A percentile compares a stretch with the other conserved stretches of the same genome.
phyloP scores from a whole-genome alignment of 2,797 vertebrate species.

The Brachyalestes nurse region DNA sequence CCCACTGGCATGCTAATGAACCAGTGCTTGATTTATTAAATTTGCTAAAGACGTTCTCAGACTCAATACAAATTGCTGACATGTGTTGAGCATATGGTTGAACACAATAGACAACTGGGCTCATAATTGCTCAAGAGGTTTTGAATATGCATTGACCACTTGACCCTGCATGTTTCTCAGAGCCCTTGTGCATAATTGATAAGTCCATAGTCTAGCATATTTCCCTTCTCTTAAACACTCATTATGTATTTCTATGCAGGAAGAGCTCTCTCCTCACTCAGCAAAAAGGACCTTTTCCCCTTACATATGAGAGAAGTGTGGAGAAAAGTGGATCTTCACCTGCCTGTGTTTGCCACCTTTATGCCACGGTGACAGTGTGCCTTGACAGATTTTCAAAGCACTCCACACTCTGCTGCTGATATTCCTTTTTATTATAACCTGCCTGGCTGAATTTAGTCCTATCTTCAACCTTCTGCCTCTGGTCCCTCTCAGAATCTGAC shows the following conservation, averaged over 20 bases:
- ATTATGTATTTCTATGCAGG: conserved; percentile 21
- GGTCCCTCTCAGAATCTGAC: conserved; percentile 36
- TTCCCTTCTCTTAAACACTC: neutral
- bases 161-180: conserved; percentile 33
- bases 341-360: conserved; percentile 39
- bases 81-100: neutral
- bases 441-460: conserved; percentile 51
- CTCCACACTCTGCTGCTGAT: conserved; percentile 39
- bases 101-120: neutral
- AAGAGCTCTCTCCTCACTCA: conserved; percentile 19
- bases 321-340: conserved; percentile 39
- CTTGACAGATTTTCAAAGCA: conserved; percentile 57
- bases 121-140: conserved; percentile 4
- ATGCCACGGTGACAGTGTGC: conserved; percentile 29
- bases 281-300: conserved; percentile 15
- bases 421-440: conserved; percentile 55
- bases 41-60: neutral
- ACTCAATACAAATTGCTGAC: neutral
- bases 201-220: neutral
- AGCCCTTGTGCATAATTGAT: conserved; percentile 16
- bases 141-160: conserved; percentile 30
- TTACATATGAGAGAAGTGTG: conserved; percentile 29
- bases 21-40: neutral
- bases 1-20: neutral
- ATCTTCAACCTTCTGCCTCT: conserved; percentile 50